Percentiles rank a stretch among this genome's conserved stretches.
Conservation (phyloP, 2,888 invertebrate species). For the Drosophila fulvimacula region DNA sequence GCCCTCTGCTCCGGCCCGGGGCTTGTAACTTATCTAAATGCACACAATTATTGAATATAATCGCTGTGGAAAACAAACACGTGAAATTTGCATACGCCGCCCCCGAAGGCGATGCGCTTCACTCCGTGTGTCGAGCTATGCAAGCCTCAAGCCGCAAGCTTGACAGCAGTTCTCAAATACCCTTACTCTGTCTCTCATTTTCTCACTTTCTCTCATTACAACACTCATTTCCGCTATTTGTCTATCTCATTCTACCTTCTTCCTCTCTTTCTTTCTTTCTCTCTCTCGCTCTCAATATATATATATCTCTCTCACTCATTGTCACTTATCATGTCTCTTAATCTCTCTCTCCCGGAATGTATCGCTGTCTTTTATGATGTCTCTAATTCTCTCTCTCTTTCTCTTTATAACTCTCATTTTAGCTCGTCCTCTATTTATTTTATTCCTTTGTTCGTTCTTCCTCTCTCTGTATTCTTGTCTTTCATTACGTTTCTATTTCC, state of each 20-base stretch:
- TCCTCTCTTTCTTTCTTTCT: no score
- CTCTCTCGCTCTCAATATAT: no score
- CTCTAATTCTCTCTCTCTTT: no score
- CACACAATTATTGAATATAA: constrained; percentile 81
- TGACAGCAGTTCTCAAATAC: constrained; percentile 9
- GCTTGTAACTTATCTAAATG: constrained; percentile 80
- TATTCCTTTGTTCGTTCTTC: no score
- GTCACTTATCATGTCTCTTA: background rate
- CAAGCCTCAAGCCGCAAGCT: background rate
- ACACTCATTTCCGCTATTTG: no score
- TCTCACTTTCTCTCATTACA: background rate
- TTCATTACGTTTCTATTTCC: no score
- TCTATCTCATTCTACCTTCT: no score
- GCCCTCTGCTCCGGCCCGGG: constrained; percentile 42
- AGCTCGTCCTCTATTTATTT: no score
- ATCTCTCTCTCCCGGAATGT: no score
- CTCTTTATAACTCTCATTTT: no score
- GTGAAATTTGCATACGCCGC: constrained; percentile 67
- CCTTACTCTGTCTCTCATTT: background rate
- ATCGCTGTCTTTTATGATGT: no score
- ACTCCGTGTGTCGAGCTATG: constrained; percentile 2
- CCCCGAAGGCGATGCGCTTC: constrained; percentile 66
- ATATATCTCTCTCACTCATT: no score
- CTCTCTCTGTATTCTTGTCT: background rate
- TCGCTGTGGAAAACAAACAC: constrained; percentile 63